Evolutionary conservation across 2,888 invertebrate genomes (phyloP), one percentile per base, ranked within the genome.

Genomic region (Lasioglossum leucozonium): DNA sequence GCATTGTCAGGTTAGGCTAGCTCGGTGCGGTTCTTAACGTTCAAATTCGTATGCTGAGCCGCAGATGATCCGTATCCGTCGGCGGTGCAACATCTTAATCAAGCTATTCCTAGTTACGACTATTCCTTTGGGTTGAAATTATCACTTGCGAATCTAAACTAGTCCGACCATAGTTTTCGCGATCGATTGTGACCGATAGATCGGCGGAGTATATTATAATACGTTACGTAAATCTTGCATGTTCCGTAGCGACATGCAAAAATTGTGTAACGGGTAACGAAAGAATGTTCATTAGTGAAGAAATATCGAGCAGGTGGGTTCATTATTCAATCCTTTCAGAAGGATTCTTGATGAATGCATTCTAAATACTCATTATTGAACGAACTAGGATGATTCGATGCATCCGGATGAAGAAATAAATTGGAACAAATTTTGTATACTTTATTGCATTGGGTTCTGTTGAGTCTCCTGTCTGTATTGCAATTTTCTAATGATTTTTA

Each of bases 31-130:
- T 74, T 62, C 69, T 79, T 72, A 62, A 42, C 79, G 67, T 55
- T 44, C 42, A 51, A 71, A 85, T 86, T 80, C 77, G 75, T 80
- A 82, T 75, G 80, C 82, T 65, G 71, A 18, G 71, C 47, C 13
- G 62, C 72, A 30, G 77, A 87, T 80, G 73, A 85, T 82, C 86
- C 73, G 77, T 62, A 81, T 77, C 82, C 82, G 85, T 79, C 69
- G 18, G 42, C n/a, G 55, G 51, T 13, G 22, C 37, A 58, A 51
- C 77, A n/a, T 37, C 55, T 30, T 72, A 77, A 80, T 80, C 65
- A 37, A n/a, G 13, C 51, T 76, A 13, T 11, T 42, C 30, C n/a
- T 30, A 34, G n/a, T 73, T 62, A 47, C 2, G 6, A 22, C 55
- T 42, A 76, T 72, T 67, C 4, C 37, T 16, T n/a, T n/a, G 37